Evolutionary conservation across 1,140 invertebrate genomes (phyloP), one percentile per base, ranked within the genome.

Genomic region (Euura lappo): DNA sequence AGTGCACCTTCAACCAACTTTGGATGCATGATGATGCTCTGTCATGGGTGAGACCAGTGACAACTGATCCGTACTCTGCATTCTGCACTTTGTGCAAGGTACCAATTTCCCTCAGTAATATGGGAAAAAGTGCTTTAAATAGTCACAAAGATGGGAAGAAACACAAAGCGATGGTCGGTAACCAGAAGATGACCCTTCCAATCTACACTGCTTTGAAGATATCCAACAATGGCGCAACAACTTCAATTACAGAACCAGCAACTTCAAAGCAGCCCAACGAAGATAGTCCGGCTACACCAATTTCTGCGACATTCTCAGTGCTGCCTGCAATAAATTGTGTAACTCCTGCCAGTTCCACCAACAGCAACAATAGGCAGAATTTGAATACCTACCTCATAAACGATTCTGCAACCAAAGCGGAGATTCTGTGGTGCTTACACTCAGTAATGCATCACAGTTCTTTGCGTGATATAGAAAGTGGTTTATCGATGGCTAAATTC

Each of bases 391-490:
- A 51, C 47, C 6, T 51, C 11, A 51, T 51, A 51, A 6, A 51
- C 11, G 47, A 11, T 7, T 7, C 6, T 51, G 47, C 47, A 51
- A 51, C 47, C 6, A 11, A 51, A 51, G 47, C 47, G 11, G 47
- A 51, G 47, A 51, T 51, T 7, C 6, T 51, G 47, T 51, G 47
- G 47, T 51, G 47, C 47, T 51, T 51, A 51, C 47, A 11, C 47
- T 51, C 47, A 11, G 47, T 51, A 51, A 69, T 72, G 69, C 71
- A 68, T 64, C 71, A 73, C 68, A 71, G 71, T 10, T 73, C 75
- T 28, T 45, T 75, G 44, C 68, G 74, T 60, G 72, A 45, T 73
- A 65, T 65, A 42, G 76, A 10, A 46, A 70, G 13, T 43, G 69
- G 65, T 65, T 68, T 73, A 6, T 47, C 65, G 42, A 45, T 74